Evolutionary conservation across 2,113 vertebrate species (phyloP).

Genomic region (Scomber scombrus): DNA sequence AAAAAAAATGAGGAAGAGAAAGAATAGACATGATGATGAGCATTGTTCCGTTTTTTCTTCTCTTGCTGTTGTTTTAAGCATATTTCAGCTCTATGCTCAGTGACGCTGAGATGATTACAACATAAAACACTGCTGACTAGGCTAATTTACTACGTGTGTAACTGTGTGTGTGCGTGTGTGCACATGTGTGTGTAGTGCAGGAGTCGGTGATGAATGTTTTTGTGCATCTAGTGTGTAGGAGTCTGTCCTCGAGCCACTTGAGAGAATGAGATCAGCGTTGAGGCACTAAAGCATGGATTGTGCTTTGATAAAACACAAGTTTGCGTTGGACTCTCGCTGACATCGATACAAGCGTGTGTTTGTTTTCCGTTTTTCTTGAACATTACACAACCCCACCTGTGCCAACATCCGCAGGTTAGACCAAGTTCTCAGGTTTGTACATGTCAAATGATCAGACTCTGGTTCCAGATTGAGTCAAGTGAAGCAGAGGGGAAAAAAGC

Average conservation of each 20-base stretch:
- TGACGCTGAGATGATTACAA: slow-evolving; percentile 27
- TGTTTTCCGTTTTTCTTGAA: neutral
- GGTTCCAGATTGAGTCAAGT: neutral
- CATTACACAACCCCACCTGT: neutral
- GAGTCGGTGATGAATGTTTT: slow-evolving; percentile 27
- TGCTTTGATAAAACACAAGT: slow-evolving; percentile 9
- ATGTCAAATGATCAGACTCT: slow-evolving; percentile 6
- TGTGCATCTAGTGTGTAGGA: slow-evolving; percentile 28
- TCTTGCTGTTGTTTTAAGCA: slow-evolving; percentile 33
- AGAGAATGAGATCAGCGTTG: slow-evolving; percentile 8
- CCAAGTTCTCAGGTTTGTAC: neutral
- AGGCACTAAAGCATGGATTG: neutral
- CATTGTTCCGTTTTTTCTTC: slow-evolving; percentile 41
- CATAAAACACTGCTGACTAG: slow-evolving; percentile 62
- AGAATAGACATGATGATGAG: neutral
- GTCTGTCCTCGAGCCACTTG: slow-evolving; percentile 22
- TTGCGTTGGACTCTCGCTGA: neutral
- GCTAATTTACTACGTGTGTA: slow-evolving; percentile 50
- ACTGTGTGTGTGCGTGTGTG: slow-evolving; percentile 11
- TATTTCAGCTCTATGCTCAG: slow-evolving; percentile 7
- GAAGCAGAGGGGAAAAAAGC: slow-evolving; percentile 7
- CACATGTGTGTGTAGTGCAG: neutral
- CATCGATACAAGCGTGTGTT: neutral
- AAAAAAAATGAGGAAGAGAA: neutral
- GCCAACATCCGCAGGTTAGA: neutral